Conservation (phyloP, 2,888 invertebrate species). For the Sericinus montela region DNA sequence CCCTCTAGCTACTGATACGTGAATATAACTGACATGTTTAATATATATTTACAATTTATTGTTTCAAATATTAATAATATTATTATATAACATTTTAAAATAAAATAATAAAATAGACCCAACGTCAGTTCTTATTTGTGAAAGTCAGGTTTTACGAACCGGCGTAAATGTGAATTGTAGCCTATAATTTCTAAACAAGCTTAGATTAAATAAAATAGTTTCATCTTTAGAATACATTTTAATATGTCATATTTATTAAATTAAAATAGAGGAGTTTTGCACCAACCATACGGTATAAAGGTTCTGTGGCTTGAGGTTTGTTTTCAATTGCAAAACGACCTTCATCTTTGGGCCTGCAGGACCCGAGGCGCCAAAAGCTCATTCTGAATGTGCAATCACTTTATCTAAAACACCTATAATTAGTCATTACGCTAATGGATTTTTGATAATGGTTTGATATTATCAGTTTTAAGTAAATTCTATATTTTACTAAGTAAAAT, state of each 20-base stretch:
- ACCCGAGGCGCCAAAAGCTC: constrained; percentile 34
- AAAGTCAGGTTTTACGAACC: too few relatives aligned
- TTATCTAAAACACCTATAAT: constrained; percentile 49
- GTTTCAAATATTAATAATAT: too few relatives aligned
- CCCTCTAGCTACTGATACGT: too few relatives aligned
- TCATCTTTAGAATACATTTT: too few relatives aligned
- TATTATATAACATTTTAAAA: too few relatives aligned
- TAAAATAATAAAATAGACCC: too few relatives aligned
- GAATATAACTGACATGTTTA: too few relatives aligned
- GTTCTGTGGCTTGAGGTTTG: constrained; percentile 25
- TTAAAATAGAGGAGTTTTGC: constrained; percentile 7
- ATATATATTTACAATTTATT: too few relatives aligned
- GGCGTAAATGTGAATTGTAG: too few relatives aligned
- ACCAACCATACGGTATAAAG: constrained; percentile 14
- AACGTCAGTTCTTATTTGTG: too few relatives aligned
- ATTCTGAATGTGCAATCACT: constrained; percentile 38
- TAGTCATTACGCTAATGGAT: constrained; percentile 67
- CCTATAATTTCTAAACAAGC: too few relatives aligned
- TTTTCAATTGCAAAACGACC: constrained; percentile 53
- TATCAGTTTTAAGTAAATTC: constrained; percentile 50
- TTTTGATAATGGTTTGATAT: constrained; percentile 38
- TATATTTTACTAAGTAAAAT: constrained; percentile 37
- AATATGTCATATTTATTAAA: neutral
- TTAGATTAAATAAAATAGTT: too few relatives aligned
- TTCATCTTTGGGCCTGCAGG: constrained; percentile 43